Evolutionary conservation across 2,797 vertebrate species (phyloP).

Genomic region (Myotis planiceps): DNA sequence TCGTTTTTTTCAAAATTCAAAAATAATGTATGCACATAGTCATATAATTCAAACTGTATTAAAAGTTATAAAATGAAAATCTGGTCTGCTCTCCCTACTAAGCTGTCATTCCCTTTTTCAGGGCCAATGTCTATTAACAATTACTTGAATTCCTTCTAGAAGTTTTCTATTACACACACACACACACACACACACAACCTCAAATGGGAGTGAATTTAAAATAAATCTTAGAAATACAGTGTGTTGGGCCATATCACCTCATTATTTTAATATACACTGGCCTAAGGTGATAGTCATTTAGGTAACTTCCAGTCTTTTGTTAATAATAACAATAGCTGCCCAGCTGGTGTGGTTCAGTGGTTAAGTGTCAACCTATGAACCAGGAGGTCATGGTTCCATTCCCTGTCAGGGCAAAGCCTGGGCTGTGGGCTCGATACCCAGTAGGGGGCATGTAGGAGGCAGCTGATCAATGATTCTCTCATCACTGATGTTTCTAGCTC

Average conservation of each 20-base stretch:
- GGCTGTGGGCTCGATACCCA: no score
- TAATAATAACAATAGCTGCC: not conserved
- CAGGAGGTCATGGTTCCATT: no score
- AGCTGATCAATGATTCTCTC: no score
- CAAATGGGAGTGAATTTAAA: not conserved
- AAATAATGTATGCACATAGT: not conserved
- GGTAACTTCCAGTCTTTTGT: not conserved
- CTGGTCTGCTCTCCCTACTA: not conserved
- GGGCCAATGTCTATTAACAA: not conserved
- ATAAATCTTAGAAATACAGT: not conserved
- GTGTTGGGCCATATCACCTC: not conserved
- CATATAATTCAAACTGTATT: not conserved
- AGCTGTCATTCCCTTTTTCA: not conserved
- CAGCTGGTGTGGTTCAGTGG: no score
- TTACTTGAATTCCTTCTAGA: not conserved
- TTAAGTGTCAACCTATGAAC: no score
- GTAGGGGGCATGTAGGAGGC: no score
- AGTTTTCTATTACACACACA: not conserved
- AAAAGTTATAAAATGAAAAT: conserved; percentile 33
- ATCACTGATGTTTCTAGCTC: no score
- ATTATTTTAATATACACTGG: not conserved
- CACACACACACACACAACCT: not conserved
- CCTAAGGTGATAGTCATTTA: not conserved
- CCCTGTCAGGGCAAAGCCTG: no score
- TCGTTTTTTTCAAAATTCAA: not conserved